Evolutionary conservation across 2,797 vertebrate genomes (phyloP).

Genomic region (Leontocebus nigricollis): DNA sequence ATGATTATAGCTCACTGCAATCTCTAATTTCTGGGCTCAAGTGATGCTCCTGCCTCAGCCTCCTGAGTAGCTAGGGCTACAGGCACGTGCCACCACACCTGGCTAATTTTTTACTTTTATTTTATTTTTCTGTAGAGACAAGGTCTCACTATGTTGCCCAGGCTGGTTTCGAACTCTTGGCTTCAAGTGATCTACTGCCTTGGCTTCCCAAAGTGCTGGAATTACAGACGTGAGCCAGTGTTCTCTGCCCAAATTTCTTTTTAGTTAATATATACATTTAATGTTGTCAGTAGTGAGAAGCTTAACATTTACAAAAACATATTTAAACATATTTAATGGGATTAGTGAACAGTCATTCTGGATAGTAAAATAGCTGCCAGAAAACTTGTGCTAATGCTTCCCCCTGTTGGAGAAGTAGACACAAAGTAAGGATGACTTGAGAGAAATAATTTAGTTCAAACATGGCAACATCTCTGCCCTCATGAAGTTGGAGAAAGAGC

Average conservation of each 20-base stretch:
- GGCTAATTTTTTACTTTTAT: neutral
- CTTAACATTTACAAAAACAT: neutral
- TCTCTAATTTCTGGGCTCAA: neutral
- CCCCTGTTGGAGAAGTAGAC: neutral
- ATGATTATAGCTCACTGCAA: neutral
- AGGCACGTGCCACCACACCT: neutral
- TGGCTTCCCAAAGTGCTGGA: neutral
- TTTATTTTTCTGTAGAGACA: neutral
- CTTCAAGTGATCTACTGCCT: neutral
- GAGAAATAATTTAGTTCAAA: neutral
- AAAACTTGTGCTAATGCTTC: neutral
- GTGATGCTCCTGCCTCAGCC: neutral
- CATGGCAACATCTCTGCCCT: neutral
- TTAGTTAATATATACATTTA: neutral
- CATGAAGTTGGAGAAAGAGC: neutral
- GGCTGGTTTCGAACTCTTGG: neutral
- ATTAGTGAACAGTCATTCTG: neutral
- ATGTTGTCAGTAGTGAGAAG: neutral
- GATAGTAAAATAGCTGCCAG: neutral
- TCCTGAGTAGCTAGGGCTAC: neutral
- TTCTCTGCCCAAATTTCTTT: neutral
- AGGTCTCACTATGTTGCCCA: neutral
- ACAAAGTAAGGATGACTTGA: neutral
- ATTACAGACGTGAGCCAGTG: neutral
- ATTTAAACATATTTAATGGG: neutral